These are phyloP conservation scores for Sclerodermus sp. DNA, from an alignment of 2,888 invertebrate species.

Conservation along the genomic window DNA sequence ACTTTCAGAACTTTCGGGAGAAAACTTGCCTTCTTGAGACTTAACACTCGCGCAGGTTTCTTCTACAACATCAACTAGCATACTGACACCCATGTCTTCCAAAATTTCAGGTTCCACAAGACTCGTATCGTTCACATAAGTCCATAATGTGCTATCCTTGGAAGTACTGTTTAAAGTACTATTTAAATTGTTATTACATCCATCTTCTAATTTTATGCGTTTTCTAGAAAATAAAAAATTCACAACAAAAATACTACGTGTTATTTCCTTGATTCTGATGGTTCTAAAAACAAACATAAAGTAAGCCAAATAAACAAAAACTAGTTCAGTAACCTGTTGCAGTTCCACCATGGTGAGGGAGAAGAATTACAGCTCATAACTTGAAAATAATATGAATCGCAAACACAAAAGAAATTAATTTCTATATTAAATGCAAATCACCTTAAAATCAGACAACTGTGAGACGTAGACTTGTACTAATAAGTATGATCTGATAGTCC, in stretches of 20 bases:
- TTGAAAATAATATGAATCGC: not conserved
- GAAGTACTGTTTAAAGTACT: constrained; percentile 34
- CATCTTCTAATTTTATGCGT: constrained; percentile 45
- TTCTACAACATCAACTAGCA: constrained; percentile 61
- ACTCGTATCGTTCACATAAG: constrained; percentile 46
- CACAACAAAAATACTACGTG: constrained; percentile 1
- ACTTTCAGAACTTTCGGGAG: constrained; percentile 26
- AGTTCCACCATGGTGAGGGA: constrained; percentile 29
- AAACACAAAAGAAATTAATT: not conserved
- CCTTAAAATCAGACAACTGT: not conserved
- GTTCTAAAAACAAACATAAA: not conserved
- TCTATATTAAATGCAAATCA: not conserved
- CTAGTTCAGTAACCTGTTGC: constrained; percentile 17
- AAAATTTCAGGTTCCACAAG: constrained; percentile 59
- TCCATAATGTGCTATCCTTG: constrained; percentile 42
- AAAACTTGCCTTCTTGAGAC: constrained; percentile 49
- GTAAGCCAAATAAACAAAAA: constrained; percentile 11
- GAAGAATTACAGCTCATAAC: constrained; percentile 17
- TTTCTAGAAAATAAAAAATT: constrained; percentile 38
- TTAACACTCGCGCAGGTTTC: constrained; percentile 48
- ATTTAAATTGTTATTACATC: constrained; percentile 50
- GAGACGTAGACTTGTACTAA: not conserved
- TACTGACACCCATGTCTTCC: constrained; percentile 66
- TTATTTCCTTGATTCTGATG: not conserved
- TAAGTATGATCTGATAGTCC: not conserved